These are phyloP conservation scores for Spea multiplicata DNA, from an alignment of 2,113 vertebrate genomes.

Conservation along the genomic window DNA sequence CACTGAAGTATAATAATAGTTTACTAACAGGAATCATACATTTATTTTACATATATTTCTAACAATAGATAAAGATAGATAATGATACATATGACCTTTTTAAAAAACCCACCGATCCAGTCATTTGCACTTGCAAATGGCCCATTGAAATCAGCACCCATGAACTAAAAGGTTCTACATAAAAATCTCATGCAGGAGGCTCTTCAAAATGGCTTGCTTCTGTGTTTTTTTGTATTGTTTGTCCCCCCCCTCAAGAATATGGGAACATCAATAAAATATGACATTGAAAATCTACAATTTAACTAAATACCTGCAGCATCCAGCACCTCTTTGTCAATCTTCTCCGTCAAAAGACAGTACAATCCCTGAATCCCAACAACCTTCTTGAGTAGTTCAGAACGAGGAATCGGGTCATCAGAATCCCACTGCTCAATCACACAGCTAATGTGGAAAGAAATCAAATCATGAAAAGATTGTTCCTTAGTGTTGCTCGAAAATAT, in stretches of 20 bases:
- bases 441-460: slow-evolving; percentile 3
- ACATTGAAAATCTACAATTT: neutral
- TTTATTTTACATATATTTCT: too few species aligned
- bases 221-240: neutral
- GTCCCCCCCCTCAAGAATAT: neutral
- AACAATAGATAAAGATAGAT: too few species aligned
- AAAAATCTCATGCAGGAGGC: too few species aligned
- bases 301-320: slow-evolving; percentile 62
- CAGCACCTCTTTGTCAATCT: slow-evolving; percentile 66
- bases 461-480: neutral
- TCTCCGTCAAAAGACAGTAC: slow-evolving; percentile 70
- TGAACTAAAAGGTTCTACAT: neutral
- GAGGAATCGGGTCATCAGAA: slow-evolving; percentile 66
- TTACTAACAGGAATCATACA: too few species aligned
- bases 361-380: slow-evolving; percentile 64
- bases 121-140: too few species aligned
- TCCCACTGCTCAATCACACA: slow-evolving; percentile 46
- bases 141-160: too few species aligned
- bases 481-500: too few species aligned
- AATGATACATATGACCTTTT: too few species aligned
- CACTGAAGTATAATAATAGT: too few species aligned
- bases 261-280: neutral
- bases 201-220: too few species aligned
- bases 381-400: slow-evolving; percentile 63
- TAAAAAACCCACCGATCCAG: too few species aligned